Evolutionary conservation across 2,888 invertebrate species (phyloP), one percentile per base, ranked within the genome.

Genomic region (Cataglyphis livida): DNA sequence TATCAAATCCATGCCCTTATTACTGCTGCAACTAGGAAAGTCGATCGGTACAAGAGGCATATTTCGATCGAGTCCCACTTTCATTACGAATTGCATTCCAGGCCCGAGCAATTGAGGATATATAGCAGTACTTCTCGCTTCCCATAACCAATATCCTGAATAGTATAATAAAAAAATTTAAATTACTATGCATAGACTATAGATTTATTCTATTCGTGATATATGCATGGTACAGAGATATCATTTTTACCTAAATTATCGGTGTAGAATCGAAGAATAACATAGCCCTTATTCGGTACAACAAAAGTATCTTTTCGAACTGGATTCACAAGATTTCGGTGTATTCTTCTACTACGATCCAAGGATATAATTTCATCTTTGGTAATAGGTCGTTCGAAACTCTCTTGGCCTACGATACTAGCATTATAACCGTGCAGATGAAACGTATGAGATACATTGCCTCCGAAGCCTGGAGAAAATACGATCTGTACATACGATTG

Each of bases 281-380:
- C 41, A 70, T 92, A 93, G 0, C 97, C 97, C 86, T 96, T 96
- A 87, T 96, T 96, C 0, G 97, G 97, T 0, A 97, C 96, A 0
- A 95, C 95, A 32, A 97, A 95, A 1, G 96, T 96, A 90, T 97
- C 97, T 90, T 96, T 97, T 15, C 94, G 89, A 0, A 96, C 95
- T 3, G 91, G 90, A 83, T 95, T 95, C 75, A 93, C 90, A 0
- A 95, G 89, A 89, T 96, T 96, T 83, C 96, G 95, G 92, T 74
- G 93, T 93, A 91, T 83, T 86, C 93, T 93, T 15, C 94, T 94
- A 64, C 94, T 93, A 15, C 89, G 89, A 35, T 95, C 94, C 44
- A 95, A 86, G 59, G 87, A 90, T 38, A 94, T 83, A 81, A 96
- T 95, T 44, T 95, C 93, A 59, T 95, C 90, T 84, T 93, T 95